phyloP scores from a whole-genome alignment of 2,888 invertebrate species.

The Sarcophaga variegata region DNA sequence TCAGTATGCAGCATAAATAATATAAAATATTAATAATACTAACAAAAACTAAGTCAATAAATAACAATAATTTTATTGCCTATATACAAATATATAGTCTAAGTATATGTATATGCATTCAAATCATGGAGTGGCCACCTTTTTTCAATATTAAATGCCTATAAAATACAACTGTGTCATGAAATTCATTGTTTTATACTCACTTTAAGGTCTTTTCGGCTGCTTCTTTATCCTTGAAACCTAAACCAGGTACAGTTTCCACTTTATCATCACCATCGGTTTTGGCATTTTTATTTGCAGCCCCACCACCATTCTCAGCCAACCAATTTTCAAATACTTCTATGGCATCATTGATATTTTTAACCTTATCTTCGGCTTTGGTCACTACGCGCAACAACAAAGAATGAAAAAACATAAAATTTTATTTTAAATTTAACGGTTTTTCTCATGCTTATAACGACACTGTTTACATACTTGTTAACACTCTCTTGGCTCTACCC shows the following conservation, averaged over 20 bases:
- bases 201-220: constrained; percentile 86
- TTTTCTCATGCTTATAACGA: background rate
- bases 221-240: constrained; percentile 90
- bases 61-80: constrained; percentile 8
- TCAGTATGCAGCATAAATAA: constrained; percentile 57
- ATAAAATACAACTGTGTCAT: constrained; percentile 31
- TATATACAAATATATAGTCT: background rate
- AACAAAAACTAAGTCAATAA: constrained; percentile 29
- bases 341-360: constrained; percentile 87
- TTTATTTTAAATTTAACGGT: constrained; percentile 24
- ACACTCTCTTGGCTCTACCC: constrained; percentile 83
- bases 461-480: constrained; percentile 79
- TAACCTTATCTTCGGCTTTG: constrained; percentile 87
- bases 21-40: background rate
- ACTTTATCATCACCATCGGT: constrained; percentile 83
- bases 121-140: background rate
- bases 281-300: constrained; percentile 81
- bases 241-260: constrained; percentile 88
- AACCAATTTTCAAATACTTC: constrained; percentile 87
- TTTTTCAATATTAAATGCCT: background rate
- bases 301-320: constrained; percentile 82
- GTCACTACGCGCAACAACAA: constrained; percentile 83
- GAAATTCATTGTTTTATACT: constrained; percentile 57
- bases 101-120: constrained; percentile 8
- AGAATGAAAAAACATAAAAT: background rate